Conservation (phyloP, 2,888 invertebrate species). For the Thera obeliscata region DNA sequence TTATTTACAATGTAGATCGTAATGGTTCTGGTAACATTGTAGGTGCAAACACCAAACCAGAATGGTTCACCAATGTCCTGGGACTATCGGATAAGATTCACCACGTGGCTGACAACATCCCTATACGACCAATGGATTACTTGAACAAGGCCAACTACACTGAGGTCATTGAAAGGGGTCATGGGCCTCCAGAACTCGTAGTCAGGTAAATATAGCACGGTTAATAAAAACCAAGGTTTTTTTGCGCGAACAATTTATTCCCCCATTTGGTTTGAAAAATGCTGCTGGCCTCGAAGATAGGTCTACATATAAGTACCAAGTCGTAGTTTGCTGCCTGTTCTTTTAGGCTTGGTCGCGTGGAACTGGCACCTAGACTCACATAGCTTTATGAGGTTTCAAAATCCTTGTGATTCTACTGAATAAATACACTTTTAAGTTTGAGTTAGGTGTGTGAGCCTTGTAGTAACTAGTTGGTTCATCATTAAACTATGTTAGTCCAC, state of each 20-base stretch:
- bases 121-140: conserved; percentile 85
- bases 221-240: neutral
- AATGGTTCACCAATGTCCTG: conserved; percentile 78
- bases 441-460: too few relatives aligned
- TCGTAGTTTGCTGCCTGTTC: too few relatives aligned
- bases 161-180: conserved; percentile 89
- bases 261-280: neutral
- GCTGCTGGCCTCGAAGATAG: neutral
- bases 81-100: conserved; percentile 86
- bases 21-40: neutral
- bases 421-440: too few relatives aligned
- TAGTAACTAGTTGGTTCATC: too few relatives aligned
- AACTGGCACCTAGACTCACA: too few relatives aligned
- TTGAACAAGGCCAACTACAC: conserved; percentile 87
- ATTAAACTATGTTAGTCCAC: too few relatives aligned
- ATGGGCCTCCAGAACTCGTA: conserved; percentile 87
- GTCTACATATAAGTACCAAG: too few relatives aligned
- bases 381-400: too few relatives aligned
- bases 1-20: too few relatives aligned
- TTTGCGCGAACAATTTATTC: neutral
- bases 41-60: conserved; percentile 62
- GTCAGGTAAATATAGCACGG: conserved; percentile 67
- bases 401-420: too few relatives aligned
- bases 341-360: too few relatives aligned
- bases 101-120: conserved; percentile 86